Percentiles rank a stretch among this genome's conserved stretches.
Evolutionary conservation across 2,113 vertebrate species (phyloP).

Genomic region (Copsychus sechellarum): DNA sequence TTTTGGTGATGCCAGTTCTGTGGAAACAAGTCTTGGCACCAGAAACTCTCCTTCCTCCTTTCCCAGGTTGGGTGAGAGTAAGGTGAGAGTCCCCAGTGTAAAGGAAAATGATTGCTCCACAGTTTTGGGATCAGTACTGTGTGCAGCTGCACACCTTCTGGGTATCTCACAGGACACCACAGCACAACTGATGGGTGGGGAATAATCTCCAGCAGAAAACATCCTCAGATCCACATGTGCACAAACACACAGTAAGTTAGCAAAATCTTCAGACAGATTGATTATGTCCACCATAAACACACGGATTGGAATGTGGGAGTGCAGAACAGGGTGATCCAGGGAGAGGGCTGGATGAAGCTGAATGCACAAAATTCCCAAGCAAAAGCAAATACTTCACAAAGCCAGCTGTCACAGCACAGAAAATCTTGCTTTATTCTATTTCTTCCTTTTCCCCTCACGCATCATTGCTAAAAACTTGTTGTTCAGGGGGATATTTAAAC

Average conservation of each 20-base stretch:
- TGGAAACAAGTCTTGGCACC: rapidly evolving
- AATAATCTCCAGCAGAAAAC: neutral
- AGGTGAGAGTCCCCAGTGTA: rapidly evolving
- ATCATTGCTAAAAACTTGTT: neutral
- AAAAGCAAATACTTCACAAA: neutral
- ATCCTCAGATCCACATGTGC: neutral
- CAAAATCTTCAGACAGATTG: neutral
- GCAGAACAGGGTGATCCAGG: neutral
- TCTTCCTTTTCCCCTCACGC: neutral
- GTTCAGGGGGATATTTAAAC: neutral
- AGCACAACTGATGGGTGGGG: too few relatives aligned
- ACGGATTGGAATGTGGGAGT: rapidly evolving
- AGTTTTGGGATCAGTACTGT: neutral
- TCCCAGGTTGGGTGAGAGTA: rapidly evolving
- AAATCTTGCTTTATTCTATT: neutral
- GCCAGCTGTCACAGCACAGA: neutral
- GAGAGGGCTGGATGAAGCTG: neutral
- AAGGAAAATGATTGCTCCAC: neutral
- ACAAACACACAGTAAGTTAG: neutral
- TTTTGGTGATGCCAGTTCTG: neutral
- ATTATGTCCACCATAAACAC: neutral
- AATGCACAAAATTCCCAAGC: neutral
- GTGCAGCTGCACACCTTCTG: neutral
- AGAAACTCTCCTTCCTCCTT: neutral
- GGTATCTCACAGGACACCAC: neutral